These are phyloP conservation scores for Willisornis vidua DNA, from an alignment of 2,113 vertebrate genomes.

Conservation along the genomic window DNA sequence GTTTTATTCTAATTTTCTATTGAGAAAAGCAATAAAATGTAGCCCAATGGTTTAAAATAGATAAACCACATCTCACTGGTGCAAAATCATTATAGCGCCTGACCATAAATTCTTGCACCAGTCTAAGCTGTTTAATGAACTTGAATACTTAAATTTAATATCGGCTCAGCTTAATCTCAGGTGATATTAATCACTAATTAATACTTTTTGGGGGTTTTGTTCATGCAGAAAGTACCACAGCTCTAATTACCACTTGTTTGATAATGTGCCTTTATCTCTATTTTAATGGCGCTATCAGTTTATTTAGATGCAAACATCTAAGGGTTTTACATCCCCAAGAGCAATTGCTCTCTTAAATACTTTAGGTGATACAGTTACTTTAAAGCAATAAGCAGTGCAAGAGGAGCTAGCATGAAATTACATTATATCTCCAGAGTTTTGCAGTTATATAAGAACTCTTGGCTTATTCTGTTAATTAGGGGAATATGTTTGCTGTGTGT, in stretches of 20 bases:
- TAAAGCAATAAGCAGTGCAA: slow-evolving; percentile 70
- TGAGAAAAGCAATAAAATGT: slow-evolving; percentile 25
- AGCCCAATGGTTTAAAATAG: slow-evolving; percentile 1
- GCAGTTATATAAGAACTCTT: slow-evolving; percentile 73
- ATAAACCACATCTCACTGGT: slow-evolving; percentile 2
- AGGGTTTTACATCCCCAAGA: slow-evolving; percentile 66
- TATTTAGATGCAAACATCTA: slow-evolving; percentile 74
- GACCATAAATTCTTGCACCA: slow-evolving; percentile 41
- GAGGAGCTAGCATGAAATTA: slow-evolving; percentile 76
- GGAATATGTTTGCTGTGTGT: slow-evolving; percentile 35
- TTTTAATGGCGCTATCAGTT: slow-evolving; percentile 66
- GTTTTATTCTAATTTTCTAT: background rate
- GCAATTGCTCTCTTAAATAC: slow-evolving; percentile 73
- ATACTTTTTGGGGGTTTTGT: slow-evolving; percentile 54
- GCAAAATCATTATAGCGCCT: slow-evolving; percentile 25
- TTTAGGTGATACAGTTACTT: slow-evolving; percentile 69
- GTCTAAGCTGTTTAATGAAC: slow-evolving; percentile 56
- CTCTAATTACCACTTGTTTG: slow-evolving; percentile 76
- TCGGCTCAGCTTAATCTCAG: slow-evolving; percentile 58
- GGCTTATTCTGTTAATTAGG: slow-evolving; percentile 63
- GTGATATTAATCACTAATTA: slow-evolving; percentile 74
- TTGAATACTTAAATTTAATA: slow-evolving; percentile 49
- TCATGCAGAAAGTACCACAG: slow-evolving; percentile 71
- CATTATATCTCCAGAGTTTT: slow-evolving; percentile 69
- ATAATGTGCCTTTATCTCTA: slow-evolving; percentile 72